Base-by-base conservation (phyloP, 1,140 invertebrate genomes). In the Pinna nobilis region DNA sequence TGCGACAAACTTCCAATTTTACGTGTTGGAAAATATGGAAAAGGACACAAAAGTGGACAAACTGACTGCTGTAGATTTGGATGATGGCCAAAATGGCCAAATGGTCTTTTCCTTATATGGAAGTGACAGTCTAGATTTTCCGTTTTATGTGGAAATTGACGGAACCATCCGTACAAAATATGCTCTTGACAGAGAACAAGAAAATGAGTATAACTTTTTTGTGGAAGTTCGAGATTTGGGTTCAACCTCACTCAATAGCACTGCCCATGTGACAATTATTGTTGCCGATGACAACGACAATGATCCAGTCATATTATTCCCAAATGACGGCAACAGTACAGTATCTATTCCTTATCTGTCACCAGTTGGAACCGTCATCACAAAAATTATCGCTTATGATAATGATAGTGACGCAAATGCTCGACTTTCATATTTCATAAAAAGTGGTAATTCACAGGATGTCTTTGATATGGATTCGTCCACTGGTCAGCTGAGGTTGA, bases 321-420 rank as follows among this genome's bases (percentile, higher is more conserved):
- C 84, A 2, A 80, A 74, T 25, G 49, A 64, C 20, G 70, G 67
- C 28, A 83, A 86, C 57, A 73, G 81, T 35, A 83, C 83, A 3
- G 72, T 84, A 6, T 69, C 66, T n/a, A 68, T 86, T 55, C 28
- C 72, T 33, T 82, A 82, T 66, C 68, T 81, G 23, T 49, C 72
- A 15, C 67, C 69, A n/a, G 59, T 77, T 3, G 76, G 79, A 18
- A 75, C 66, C 1, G 66, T 70, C 35, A 70, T 86, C 25, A 79
- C 79, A 9, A 67, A 70, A 32, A 70, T 86, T 11, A 72, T 91
- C 59, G 97, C 97, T 2, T 92, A 92, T 3, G 97, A 99, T 87
- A 90, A 90, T 41, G 97, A 98, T 84, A 90, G 91, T 71, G 88
- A 96, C 0, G 94, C 95, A 0, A 98, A 98, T 87, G 95, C 95